Conservation (phyloP, 1,140 invertebrate species). For the Drosophila equinoxialis region DNA sequence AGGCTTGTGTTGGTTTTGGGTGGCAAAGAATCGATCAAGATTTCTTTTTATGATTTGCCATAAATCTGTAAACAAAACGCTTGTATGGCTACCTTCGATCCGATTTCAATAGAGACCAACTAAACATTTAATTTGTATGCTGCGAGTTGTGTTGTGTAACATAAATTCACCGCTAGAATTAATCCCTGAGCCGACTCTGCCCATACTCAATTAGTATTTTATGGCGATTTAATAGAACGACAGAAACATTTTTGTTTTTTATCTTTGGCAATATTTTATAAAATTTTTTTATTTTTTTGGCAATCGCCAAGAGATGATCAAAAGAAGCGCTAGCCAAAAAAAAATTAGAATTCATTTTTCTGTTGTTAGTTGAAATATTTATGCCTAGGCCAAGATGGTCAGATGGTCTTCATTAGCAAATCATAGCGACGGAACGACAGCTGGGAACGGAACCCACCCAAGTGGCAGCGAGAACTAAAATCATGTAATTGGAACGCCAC, state of each 20-base stretch:
- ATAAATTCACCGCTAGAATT: conserved; percentile 78
- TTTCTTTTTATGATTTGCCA: conserved; percentile 18
- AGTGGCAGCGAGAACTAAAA: conserved; percentile 51
- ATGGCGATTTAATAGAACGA: conserved; percentile 69
- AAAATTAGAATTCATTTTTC: conserved; percentile 63
- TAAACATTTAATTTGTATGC: conserved; percentile 65
- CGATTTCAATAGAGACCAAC: conserved; percentile 69
- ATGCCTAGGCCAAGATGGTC: conserved; percentile 43
- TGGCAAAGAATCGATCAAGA: conserved; percentile 67
- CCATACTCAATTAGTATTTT: conserved; percentile 76
- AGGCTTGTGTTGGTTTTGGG: conserved; percentile 45
- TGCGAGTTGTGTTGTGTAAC: conserved; percentile 61
- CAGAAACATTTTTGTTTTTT: conserved; percentile 28
- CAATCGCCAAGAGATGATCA: conserved; percentile 40
- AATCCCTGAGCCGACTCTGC: conserved; percentile 49
- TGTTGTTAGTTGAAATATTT: conserved; percentile 53
- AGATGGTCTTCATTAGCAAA: conserved; percentile 67
- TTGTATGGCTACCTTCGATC: conserved; percentile 14
- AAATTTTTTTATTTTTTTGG: conserved; percentile 15
- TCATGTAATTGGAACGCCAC: conserved; percentile 77
- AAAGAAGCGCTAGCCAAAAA: conserved; percentile 29
- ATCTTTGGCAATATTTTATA: conserved; percentile 21
- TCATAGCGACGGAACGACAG: neutral
- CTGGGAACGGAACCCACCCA: conserved; percentile 72
- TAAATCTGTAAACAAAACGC: conserved; percentile 46